Percentiles rank a stretch among this genome's conserved stretches.
phyloP scores from a whole-genome alignment of 1,140 invertebrate genomes.

The Atta colombica region DNA sequence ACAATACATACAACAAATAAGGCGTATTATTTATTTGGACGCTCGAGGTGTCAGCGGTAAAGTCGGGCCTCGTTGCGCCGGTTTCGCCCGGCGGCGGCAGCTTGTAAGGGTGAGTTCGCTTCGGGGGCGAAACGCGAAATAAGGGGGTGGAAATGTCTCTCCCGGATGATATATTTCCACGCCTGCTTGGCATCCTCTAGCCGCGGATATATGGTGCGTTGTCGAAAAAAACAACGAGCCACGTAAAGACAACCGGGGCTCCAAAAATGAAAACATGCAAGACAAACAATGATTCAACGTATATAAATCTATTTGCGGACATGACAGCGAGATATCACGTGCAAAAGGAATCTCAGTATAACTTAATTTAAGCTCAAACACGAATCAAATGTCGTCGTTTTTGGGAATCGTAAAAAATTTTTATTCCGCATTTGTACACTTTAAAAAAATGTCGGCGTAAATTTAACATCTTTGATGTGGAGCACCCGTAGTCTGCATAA shows the following conservation, averaged over 20 bases:
- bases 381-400: neutral
- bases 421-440: neutral
- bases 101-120: slow-evolving; percentile 48
- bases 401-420: too few species aligned
- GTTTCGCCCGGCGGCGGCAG: slow-evolving; percentile 29
- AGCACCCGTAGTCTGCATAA: too few species aligned
- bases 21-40: slow-evolving; percentile 83
- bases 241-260: slow-evolving; percentile 34
- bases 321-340: neutral
- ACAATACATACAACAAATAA: slow-evolving; percentile 81
- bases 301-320: slow-evolving; percentile 44
- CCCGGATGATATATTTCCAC: slow-evolving; percentile 76
- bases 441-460: too few species aligned
- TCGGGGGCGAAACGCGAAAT: slow-evolving; percentile 69
- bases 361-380: neutral
- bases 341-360: neutral
- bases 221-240: slow-evolving; percentile 54
- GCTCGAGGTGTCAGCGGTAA: slow-evolving; percentile 81
- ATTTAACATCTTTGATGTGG: too few species aligned
- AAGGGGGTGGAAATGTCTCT: slow-evolving; percentile 71
- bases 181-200: slow-evolving; percentile 33
- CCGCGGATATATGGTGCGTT: slow-evolving; percentile 42
- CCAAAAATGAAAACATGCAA: slow-evolving; percentile 39
- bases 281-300: slow-evolving; percentile 38
- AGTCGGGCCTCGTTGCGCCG: slow-evolving; percentile 73